Conservation (phyloP, 2,797 vertebrate genomes). For the Acrossocheilus fasciatus region DNA sequence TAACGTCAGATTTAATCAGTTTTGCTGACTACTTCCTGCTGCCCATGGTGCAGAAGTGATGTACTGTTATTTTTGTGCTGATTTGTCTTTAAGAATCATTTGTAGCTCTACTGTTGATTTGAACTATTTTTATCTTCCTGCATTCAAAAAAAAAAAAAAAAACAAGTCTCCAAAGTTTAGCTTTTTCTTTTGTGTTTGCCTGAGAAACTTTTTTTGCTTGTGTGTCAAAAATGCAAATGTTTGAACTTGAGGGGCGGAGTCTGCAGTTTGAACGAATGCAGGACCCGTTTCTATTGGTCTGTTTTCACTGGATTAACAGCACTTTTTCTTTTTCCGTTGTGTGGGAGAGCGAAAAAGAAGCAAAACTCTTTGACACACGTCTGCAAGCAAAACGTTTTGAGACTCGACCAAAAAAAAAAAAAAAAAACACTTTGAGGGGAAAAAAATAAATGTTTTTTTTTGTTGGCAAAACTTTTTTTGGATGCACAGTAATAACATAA, state of each 20-base stretch:
- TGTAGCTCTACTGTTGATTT: background rate
- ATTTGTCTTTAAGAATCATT: background rate
- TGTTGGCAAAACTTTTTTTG: background rate
- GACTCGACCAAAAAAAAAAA: background rate
- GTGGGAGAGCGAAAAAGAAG: background rate
- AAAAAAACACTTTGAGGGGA: background rate
- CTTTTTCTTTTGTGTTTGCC: background rate
- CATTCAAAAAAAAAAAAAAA: background rate
- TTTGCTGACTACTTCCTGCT: conserved; percentile 2
- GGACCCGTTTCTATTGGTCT: background rate
- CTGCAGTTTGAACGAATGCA: background rate
- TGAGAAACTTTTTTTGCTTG: background rate
- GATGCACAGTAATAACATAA: background rate
- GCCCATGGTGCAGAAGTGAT: background rate
- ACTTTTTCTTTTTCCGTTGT: background rate
- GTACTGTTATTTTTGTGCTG: background rate
- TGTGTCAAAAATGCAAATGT: background rate
- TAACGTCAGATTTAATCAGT: conserved; percentile 2
- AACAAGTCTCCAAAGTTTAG: background rate
- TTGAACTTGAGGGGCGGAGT: background rate
- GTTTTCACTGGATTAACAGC: background rate
- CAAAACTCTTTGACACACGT: background rate
- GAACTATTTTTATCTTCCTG: background rate
- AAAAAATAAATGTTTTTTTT: background rate
- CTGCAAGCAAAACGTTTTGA: background rate